Conservation (phyloP, 1,140 invertebrate species). For the Heliothis virescens region DNA sequence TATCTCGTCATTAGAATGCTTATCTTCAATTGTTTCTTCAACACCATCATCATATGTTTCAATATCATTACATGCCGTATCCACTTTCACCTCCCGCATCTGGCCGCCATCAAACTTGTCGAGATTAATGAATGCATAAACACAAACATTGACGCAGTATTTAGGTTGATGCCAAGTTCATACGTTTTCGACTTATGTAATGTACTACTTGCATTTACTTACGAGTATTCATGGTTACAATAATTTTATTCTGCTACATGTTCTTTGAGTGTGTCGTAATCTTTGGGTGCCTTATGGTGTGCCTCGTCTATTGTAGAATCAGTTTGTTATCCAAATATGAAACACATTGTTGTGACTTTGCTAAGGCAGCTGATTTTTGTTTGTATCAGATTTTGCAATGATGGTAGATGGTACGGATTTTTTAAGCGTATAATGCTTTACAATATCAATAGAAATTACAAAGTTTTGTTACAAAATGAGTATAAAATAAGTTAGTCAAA, state of each 20-base stretch:
- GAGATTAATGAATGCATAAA: conserved; percentile 68
- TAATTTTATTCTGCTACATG: neutral
- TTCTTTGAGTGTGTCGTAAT: neutral
- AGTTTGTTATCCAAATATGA: too few species aligned
- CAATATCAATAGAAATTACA: too few species aligned
- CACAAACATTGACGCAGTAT: conserved; percentile 60
- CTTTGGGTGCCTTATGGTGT: neutral
- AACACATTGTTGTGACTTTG: too few species aligned
- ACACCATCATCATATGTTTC: neutral
- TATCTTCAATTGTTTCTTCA: too few species aligned
- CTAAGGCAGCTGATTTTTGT: too few species aligned
- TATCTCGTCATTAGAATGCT: too few species aligned
- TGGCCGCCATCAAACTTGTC: conserved; percentile 44
- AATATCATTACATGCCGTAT: conserved; percentile 57
- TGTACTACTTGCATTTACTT: conserved; percentile 6
- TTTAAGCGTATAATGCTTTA: too few species aligned
- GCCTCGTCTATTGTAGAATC: too few species aligned
- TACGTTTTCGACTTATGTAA: conserved; percentile 44
- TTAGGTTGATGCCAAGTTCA: conserved; percentile 82
- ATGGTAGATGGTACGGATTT: too few species aligned
- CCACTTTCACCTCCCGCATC: conserved; percentile 62
- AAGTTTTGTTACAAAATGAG: too few species aligned
- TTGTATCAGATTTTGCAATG: too few species aligned
- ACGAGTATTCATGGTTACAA: neutral
- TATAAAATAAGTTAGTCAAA: too few species aligned